Evolutionary conservation across 2,888 invertebrate genomes (phyloP).

Genomic region (Horisme vitalbata): DNA sequence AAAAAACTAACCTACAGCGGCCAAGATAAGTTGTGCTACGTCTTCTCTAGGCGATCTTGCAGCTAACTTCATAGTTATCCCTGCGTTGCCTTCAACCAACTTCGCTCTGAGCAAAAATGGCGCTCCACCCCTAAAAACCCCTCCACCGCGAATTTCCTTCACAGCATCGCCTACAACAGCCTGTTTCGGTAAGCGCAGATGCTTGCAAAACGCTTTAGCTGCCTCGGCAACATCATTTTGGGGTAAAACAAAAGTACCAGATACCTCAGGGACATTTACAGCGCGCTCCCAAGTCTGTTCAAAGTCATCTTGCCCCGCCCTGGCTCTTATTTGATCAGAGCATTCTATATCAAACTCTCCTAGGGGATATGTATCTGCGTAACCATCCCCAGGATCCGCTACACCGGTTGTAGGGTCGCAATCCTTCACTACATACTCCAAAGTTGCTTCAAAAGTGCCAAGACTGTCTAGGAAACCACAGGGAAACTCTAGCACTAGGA

Average conservation of each 20-base stretch:
- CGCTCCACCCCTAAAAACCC: slow-evolving; percentile 94
- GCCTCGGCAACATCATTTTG: slow-evolving; percentile 66
- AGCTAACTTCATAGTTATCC: slow-evolving; percentile 97
- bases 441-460: slow-evolving; percentile 92
- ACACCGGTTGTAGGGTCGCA: slow-evolving; percentile 97
- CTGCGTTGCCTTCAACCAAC: slow-evolving; percentile 86
- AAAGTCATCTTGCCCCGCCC: slow-evolving; percentile 62
- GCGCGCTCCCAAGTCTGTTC: slow-evolving; percentile 91
- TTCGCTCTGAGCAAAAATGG: slow-evolving; percentile 95
- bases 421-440: slow-evolving; percentile 97
- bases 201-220: slow-evolving; percentile 68
- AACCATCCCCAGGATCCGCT: slow-evolving; percentile 97
- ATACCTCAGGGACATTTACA: slow-evolving; percentile 87
- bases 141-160: slow-evolving; percentile 78
- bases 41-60: slow-evolving; percentile 93
- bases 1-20: slow-evolving; percentile 85
- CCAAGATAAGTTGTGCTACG: slow-evolving; percentile 93
- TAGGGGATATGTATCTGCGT: slow-evolving; percentile 97
- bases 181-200: slow-evolving; percentile 60
- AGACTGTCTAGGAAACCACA: slow-evolving; percentile 84
- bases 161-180: slow-evolving; percentile 67
- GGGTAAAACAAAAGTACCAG: slow-evolving; percentile 96
- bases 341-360: slow-evolving; percentile 87
- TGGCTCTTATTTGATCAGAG: slow-evolving; percentile 64
- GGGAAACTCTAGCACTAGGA: slow-evolving; percentile 88